Evolutionary conservation across 1,140 invertebrate genomes (phyloP).

Genomic region (Hypothenemus hampei): DNA sequence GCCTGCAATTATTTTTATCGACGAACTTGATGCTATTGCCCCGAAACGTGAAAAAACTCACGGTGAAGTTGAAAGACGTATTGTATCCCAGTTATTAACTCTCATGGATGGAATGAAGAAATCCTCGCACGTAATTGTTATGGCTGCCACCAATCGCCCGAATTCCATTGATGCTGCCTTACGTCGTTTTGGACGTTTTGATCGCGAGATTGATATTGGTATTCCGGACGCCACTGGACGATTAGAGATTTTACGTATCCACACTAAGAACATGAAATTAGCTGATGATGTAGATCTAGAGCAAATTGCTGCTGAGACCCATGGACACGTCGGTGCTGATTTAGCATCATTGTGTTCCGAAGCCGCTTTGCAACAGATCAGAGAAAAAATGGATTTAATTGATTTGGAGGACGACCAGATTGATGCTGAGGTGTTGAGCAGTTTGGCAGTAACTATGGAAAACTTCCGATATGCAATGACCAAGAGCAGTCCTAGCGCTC

Average conservation of each 20-base stretch:
- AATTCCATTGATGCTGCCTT: slow-evolving; percentile 93
- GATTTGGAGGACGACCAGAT: slow-evolving; percentile 99
- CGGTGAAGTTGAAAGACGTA: slow-evolving; percentile 24
- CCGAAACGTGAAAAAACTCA: neutral
- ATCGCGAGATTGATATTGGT: slow-evolving; percentile 55
- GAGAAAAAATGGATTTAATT: slow-evolving; percentile 99
- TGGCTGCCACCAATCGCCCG: slow-evolving; percentile 88
- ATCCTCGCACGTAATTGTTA: slow-evolving; percentile 71
- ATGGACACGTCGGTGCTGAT: neutral
- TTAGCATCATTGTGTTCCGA: neutral
- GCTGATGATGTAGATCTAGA: neutral
- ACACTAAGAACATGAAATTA: neutral
- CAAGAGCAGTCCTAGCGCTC: slow-evolving; percentile 95
- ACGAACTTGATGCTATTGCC: slow-evolving; percentile 1
- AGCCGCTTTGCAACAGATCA: slow-evolving; percentile 79
- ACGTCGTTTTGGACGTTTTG: slow-evolving; percentile 83
- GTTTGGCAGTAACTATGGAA: slow-evolving; percentile 97
- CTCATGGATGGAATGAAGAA: slow-evolving; percentile 39
- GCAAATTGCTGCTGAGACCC: neutral
- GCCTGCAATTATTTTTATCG: slow-evolving; percentile 3
- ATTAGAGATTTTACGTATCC: neutral
- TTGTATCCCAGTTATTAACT: slow-evolving; percentile 39
- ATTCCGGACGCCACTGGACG: neutral
- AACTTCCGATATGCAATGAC: slow-evolving; percentile 99
- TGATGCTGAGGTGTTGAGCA: slow-evolving; percentile 96